Percentiles rank a stretch among this genome's conserved stretches.
Conservation (phyloP, 2,797 vertebrate genomes). For the Columba guinea region DNA sequence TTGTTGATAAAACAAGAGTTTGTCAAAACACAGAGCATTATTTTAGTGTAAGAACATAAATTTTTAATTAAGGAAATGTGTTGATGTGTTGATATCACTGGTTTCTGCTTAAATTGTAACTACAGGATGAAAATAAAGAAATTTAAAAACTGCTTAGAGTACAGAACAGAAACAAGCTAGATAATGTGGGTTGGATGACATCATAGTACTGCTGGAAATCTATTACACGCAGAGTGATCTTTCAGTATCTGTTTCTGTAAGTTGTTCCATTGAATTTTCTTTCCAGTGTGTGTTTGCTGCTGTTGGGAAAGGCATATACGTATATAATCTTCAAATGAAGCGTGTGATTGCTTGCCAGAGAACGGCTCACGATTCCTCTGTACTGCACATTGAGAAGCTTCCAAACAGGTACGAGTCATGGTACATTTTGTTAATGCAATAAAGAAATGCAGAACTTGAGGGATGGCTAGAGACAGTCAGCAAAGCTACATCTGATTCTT, state of each 20-base stretch:
- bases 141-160: neutral
- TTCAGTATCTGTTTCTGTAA: conserved; percentile 53
- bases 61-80: neutral
- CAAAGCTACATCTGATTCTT: neutral
- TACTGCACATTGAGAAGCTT: conserved; percentile 86
- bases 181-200: neutral
- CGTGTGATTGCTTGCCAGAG: conserved; percentile 91
- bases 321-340: conserved; percentile 87
- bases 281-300: conserved; percentile 88
- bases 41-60: neutral
- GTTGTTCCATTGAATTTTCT: conserved; percentile 58
- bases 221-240: neutral
- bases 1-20: neutral
- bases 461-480: neutral
- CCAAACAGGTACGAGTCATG: conserved; percentile 83
- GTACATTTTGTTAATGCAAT: neutral
- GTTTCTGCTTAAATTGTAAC: neutral
- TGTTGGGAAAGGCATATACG: conserved; percentile 92
- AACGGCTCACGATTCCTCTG: conserved; percentile 90
- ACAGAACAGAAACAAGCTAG: neutral
- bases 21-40: neutral
- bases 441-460: neutral
- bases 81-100: neutral
- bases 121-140: neutral
- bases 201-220: conserved; percentile 34